phyloP scores from a whole-genome alignment of 2,113 vertebrate species.

The Oryzias javanicus region DNA sequence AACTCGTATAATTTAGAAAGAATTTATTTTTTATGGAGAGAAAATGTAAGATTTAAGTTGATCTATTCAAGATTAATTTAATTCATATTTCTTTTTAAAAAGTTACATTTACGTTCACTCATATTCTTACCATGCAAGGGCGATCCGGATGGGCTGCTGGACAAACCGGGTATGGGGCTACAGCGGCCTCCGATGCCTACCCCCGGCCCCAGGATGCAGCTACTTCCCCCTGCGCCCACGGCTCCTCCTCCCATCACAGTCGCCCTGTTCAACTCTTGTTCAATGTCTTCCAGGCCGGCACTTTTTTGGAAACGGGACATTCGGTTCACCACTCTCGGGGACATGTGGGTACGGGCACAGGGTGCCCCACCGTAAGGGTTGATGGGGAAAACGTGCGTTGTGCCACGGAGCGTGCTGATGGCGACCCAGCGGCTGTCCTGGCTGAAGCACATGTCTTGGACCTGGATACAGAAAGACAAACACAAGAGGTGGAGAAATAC shows the following conservation, averaged over 20 bases:
- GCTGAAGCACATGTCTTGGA: constrained; percentile 98
- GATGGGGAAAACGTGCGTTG: constrained; percentile 94
- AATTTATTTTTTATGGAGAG: too few relatives aligned
- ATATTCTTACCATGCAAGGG: constrained; percentile 88
- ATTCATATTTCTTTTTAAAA: too few relatives aligned
- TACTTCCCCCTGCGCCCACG: constrained; percentile 48
- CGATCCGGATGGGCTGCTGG: constrained; percentile 94
- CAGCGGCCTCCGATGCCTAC: constrained; percentile 79
- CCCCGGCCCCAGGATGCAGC: constrained; percentile 62
- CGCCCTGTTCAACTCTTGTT: constrained; percentile 92
- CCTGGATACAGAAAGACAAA: constrained; percentile 70
- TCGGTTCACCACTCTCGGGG: constrained; percentile 93
- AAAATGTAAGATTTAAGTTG: too few relatives aligned
- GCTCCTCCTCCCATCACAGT: constrained; percentile 52
- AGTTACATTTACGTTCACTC: too few relatives aligned
- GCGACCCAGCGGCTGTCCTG: constrained; percentile 98
- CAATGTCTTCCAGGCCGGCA: constrained; percentile 95
- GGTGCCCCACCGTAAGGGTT: constrained; percentile 94
- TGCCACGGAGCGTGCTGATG: constrained; percentile 94
- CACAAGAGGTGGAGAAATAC: neutral
- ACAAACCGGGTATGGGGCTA: constrained; percentile 91
- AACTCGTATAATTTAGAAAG: too few relatives aligned
- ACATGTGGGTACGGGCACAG: constrained; percentile 95
- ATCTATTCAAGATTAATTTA: too few relatives aligned
- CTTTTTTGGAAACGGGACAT: constrained; percentile 99